phyloP scores from a whole-genome alignment of 2,888 invertebrate genomes.

The Monochamus alternatus region DNA sequence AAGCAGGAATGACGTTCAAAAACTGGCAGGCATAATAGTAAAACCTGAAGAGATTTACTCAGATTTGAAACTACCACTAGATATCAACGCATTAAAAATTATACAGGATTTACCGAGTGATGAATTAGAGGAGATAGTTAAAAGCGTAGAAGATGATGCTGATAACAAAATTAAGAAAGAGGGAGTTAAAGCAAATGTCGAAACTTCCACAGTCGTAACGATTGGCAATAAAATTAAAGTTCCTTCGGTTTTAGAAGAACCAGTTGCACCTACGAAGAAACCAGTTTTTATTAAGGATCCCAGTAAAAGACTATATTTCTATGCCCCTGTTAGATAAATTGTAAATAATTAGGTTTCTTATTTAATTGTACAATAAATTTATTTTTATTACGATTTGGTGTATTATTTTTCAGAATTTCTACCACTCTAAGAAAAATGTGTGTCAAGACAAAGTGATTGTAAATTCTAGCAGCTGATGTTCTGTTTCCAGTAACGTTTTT shows the following conservation, averaged over 20 bases:
- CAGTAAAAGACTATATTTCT: conserved; percentile 67
- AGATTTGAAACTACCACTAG: conserved; percentile 61
- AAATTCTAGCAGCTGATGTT: too few species aligned
- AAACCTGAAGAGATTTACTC: conserved; percentile 63
- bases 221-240: neutral
- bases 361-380: conserved; percentile 40
- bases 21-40: conserved; percentile 59
- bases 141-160: conserved; percentile 35
- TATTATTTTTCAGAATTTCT: neutral
- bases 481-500: too few species aligned
- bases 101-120: conserved; percentile 35
- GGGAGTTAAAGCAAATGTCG: neutral
- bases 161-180: conserved; percentile 23
- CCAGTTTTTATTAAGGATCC: conserved; percentile 67
- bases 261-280: conserved; percentile 44
- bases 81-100: conserved; percentile 61
- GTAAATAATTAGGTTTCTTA: conserved; percentile 43
- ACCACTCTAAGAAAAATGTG: neutral
- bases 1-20: conserved; percentile 40
- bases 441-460: too few species aligned
- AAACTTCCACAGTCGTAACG: conserved; percentile 9
- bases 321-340: conserved; percentile 57
- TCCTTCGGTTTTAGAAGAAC: neutral
- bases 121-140: conserved; percentile 45
- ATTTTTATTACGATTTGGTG: conserved; percentile 19